A percentile compares a stretch with the other conserved stretches of the same genome.
Conservation (phyloP, 2,888 invertebrate genomes). For the Lampropteryx suffumata region DNA sequence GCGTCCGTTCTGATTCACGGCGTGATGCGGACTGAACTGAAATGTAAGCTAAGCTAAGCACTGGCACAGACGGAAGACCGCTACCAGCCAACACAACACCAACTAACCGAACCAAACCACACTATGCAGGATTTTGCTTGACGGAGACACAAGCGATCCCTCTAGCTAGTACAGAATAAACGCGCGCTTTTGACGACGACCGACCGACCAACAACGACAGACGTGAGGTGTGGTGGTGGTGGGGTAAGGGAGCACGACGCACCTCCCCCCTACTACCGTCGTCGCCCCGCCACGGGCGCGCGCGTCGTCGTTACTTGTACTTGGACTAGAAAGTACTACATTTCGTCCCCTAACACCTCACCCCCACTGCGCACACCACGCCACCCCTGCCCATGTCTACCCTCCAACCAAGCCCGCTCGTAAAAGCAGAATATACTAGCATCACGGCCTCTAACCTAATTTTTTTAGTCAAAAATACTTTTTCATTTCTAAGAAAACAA, state of each 20-base stretch:
- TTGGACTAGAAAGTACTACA: neutral
- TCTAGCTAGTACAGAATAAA: constrained; percentile 70
- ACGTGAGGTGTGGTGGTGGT: constrained; percentile 33
- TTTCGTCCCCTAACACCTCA: constrained; percentile 16
- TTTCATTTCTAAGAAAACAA: too few species aligned
- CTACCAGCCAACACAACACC: too few species aligned
- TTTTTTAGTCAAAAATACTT: too few species aligned
- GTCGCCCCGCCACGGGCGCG: constrained; percentile 41
- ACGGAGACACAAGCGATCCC: constrained; percentile 49
- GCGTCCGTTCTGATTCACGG: constrained; percentile 60
- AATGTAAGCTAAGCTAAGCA: too few species aligned
- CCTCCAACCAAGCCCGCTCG: constrained; percentile 39
- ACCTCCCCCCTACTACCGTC: too few species aligned
- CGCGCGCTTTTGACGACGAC: constrained; percentile 52
- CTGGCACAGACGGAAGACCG: constrained; percentile 4
- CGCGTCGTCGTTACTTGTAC: constrained; percentile 11
- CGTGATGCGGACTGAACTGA: constrained; percentile 70
- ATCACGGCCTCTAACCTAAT: too few species aligned
- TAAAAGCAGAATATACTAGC: constrained; percentile 13
- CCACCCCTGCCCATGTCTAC: constrained; percentile 37
- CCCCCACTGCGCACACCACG: constrained; percentile 18
- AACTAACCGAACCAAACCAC: constrained; percentile 23
- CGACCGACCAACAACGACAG: too few species aligned
- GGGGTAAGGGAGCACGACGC: constrained; percentile 37
- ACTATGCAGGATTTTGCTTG: constrained; percentile 44